A percentile compares a stretch with the other conserved stretches of the same genome.
phyloP scores from a whole-genome alignment of 92 coral and sea anemone genomes.

The Phymanthus crucifer region DNA sequence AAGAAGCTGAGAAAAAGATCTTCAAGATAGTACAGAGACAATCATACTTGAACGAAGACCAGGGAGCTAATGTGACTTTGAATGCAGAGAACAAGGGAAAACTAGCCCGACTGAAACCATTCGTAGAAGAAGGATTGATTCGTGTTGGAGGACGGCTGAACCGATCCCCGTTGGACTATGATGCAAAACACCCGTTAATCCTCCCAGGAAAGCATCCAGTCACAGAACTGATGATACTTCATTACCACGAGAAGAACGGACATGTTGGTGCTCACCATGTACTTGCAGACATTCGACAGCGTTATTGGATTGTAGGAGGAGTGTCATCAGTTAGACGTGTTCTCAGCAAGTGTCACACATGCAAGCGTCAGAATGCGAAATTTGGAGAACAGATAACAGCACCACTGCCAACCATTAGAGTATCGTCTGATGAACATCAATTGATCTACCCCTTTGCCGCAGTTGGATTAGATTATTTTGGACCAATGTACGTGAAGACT shows the following conservation, averaged over 20 bases:
- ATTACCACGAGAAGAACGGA: slow-evolving; percentile 44
- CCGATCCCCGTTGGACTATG: slow-evolving; percentile 32
- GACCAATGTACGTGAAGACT: too few species aligned
- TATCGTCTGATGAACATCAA: slow-evolving; percentile 57
- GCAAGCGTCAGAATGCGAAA: slow-evolving; percentile 54
- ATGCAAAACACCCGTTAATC: slow-evolving; percentile 52
- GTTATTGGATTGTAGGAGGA: slow-evolving; percentile 51
- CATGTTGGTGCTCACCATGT: slow-evolving; percentile 58
- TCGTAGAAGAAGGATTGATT: slow-evolving; percentile 26
- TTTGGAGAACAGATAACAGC: slow-evolving; percentile 50
- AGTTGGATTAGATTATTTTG: slow-evolving; percentile 60
- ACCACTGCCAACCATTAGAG: slow-evolving; percentile 50
- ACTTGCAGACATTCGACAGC: slow-evolving; percentile 40
- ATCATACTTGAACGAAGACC: background rate
- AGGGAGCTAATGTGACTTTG: background rate
- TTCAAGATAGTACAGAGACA: slow-evolving; percentile 36
- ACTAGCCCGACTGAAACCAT: background rate
- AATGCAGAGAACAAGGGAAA: background rate
- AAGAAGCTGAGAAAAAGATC: slow-evolving; percentile 34
- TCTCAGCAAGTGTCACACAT: slow-evolving; percentile 38
- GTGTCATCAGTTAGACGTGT: slow-evolving; percentile 47
- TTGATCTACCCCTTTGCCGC: slow-evolving; percentile 59
- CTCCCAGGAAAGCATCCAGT: slow-evolving; percentile 49
- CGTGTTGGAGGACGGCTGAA: slow-evolving; percentile 55
- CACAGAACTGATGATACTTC: slow-evolving; percentile 20